Evolutionary conservation across 1,140 invertebrate species (phyloP), one percentile per base, ranked within the genome.

Genomic region (Apis florea): DNA sequence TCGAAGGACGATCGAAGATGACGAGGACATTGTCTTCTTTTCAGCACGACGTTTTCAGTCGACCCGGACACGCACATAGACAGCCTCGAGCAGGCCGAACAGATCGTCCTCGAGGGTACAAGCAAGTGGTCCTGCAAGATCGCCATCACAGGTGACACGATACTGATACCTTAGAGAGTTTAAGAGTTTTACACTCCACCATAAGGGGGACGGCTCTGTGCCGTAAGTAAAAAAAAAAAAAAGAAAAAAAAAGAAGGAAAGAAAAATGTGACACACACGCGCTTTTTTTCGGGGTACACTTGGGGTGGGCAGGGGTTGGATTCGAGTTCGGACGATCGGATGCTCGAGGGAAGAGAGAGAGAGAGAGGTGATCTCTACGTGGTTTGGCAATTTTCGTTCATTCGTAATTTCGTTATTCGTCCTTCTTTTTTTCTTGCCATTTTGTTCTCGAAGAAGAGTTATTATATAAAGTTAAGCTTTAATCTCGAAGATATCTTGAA

Each of bases 61-160:
- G 98, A 99, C 95, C 98, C 98, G 94, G 98, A 99, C 95, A 98
- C 98, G 94, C 99, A 99, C 96, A 98, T 98, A 95, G 98, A 99
- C 95, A 98, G 98, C 94, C 96, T 99, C 95, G 98, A 99, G 95
- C 97, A 98, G 94, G 98, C 98, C 89, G 98, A 99, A 95, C 96
- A 97, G 95, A 97, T 97, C 94, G 99, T 99, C 94, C 97, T 99
- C 93, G 99, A 99, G 95, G 99, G 99, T 94, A 99, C 98, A 91
- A 99, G 98, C 93, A 99, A 99, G 95, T 99, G 99, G 99, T 99
- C 98, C 94, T 99, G 98, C 96, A 99, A 99, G 96, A 98, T 99
- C 95, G 98, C 98, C 93, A 98, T 99, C 92, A 99, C 98, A 98
- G 98, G 98, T 98, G 95, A 94, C 92, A 87, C 79, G 66, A 85